Evolutionary conservation across 2,888 invertebrate genomes (phyloP).

Genomic region (Nymphalis urticae): DNA sequence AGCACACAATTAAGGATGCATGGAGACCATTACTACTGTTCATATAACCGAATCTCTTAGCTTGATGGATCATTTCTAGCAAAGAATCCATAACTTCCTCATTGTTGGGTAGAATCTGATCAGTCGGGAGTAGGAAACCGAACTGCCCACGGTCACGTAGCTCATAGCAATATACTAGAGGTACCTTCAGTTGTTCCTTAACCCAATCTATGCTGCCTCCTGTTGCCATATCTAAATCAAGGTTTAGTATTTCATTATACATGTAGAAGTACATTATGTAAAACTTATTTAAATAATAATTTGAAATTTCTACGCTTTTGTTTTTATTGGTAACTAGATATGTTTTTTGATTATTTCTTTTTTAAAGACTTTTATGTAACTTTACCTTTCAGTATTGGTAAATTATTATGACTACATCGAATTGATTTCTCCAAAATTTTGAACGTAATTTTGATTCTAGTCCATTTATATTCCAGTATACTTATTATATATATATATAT

Average conservation of each 20-base stretch:
- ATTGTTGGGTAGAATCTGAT: slow-evolving; percentile 84
- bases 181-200: slow-evolving; percentile 83
- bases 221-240: slow-evolving; percentile 80
- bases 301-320: too few relatives aligned
- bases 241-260: neutral
- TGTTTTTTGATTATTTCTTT: too few relatives aligned
- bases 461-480: neutral
- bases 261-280: too few relatives aligned
- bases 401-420: too few relatives aligned
- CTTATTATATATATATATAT: neutral
- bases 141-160: slow-evolving; percentile 84
- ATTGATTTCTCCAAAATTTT: too few relatives aligned
- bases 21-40: slow-evolving; percentile 37
- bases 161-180: slow-evolving; percentile 86
- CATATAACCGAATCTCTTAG: slow-evolving; percentile 63
- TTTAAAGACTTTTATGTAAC: too few relatives aligned
- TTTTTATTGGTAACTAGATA: too few relatives aligned
- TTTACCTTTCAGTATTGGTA: too few relatives aligned
- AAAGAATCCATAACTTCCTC: slow-evolving; percentile 81
- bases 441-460: too few relatives aligned
- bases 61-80: slow-evolving; percentile 64
- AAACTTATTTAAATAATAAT: too few relatives aligned
- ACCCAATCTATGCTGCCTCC: slow-evolving; percentile 90
- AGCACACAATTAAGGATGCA: slow-evolving; percentile 5
- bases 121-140: slow-evolving; percentile 86